A percentile compares a stretch with the other conserved stretches of the same genome.
Evolutionary conservation across 2,888 invertebrate genomes (phyloP).

Genomic region (Drosophila robusta): DNA sequence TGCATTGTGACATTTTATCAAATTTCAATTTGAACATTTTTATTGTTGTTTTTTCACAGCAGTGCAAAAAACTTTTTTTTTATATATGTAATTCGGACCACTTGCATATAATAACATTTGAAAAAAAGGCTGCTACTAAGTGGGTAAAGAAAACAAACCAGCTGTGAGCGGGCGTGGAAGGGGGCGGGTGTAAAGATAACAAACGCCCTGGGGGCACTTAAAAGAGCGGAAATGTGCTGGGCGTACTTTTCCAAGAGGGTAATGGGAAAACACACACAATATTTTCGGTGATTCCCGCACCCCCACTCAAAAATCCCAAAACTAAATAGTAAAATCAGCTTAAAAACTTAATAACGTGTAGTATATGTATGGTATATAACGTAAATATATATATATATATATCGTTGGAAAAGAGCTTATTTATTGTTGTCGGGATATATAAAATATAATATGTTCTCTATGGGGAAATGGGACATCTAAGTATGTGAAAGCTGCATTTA

Average conservation of each 20-base stretch:
- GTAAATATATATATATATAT: neutral
- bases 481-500: neutral
- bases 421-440: neutral
- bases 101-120: slow-evolving; percentile 51
- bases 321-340: slow-evolving; percentile 1
- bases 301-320: neutral
- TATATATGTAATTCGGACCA: slow-evolving; percentile 13
- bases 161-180: neutral
- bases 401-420: neutral
- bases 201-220: slow-evolving; percentile 18
- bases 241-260: neutral
- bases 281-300: neutral
- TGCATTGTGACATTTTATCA: neutral
- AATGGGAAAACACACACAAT: neutral
- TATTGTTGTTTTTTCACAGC: no score
- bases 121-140: slow-evolving; percentile 29
- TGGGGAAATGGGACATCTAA: neutral
- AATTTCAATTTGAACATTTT: neutral
- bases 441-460: neutral
- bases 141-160: slow-evolving; percentile 31
- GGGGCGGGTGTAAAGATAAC: slow-evolving; percentile 27
- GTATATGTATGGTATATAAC: neutral
- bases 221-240: slow-evolving; percentile 10
- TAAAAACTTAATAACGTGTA: neutral
- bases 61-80: neutral